Conservation (phyloP, 2,797 vertebrate genomes). For the Gymnoscopelus microlampas region DNA sequence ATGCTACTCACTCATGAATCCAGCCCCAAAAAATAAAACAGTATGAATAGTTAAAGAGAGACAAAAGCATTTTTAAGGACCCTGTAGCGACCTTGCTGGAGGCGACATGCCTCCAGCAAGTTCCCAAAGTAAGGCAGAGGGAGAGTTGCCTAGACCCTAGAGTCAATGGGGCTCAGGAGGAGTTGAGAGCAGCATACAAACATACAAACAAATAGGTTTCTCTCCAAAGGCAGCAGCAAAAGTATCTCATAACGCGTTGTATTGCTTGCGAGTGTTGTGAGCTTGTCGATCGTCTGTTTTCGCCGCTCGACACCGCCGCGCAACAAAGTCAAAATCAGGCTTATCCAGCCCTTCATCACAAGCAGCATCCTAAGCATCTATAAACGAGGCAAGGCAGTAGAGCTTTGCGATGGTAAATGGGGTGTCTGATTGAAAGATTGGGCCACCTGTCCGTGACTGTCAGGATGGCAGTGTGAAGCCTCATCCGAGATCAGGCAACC, state of each 20-base stretch:
- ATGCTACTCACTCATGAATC: constrained; percentile 5
- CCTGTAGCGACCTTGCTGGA: no score
- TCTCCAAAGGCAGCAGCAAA: constrained; percentile 24
- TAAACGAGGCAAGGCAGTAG: constrained; percentile 68
- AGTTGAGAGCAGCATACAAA: constrained; percentile 14
- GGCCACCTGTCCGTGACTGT: constrained; percentile 73
- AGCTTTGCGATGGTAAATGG: constrained; percentile 79
- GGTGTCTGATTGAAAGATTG: constrained; percentile 81
- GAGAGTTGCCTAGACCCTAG: no score
- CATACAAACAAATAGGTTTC: constrained; percentile 39
- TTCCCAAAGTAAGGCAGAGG: no score
- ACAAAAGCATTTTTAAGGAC: no score
- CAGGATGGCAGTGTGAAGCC: constrained; percentile 56
- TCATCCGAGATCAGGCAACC: constrained; percentile 70
- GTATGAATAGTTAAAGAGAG: no score
- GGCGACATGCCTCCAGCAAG: no score
- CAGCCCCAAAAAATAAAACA: neutral
- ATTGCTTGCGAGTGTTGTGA: constrained; percentile 2
- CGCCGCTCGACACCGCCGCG: no score
- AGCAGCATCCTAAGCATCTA: constrained; percentile 49
- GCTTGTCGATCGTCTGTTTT: no score
- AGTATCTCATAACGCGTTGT: neutral
- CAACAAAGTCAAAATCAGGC: no score
- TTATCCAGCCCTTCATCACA: constrained; percentile 63
- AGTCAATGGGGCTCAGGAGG: no score